Percentiles rank a stretch among this genome's conserved stretches.
Evolutionary conservation across 2,888 invertebrate genomes (phyloP).

Genomic region (Leptarthrus brevirostris): DNA sequence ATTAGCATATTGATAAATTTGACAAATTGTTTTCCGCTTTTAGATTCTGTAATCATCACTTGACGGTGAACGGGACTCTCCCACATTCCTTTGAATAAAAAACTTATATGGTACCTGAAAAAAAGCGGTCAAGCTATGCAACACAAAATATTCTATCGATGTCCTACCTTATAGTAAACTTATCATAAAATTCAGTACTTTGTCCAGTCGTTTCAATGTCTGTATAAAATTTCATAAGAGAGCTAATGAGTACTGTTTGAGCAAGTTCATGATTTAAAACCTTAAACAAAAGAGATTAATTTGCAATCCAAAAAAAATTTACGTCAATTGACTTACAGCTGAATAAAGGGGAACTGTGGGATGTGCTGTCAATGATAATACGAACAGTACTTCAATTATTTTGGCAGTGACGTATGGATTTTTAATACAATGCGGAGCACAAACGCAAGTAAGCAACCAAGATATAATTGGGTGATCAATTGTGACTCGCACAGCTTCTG

Average conservation of each 20-base stretch:
- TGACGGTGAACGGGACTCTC: constrained; percentile 86
- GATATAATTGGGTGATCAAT: constrained; percentile 87
- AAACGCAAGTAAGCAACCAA: constrained; percentile 90
- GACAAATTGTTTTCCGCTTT: constrained; percentile 91
- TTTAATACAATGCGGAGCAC: constrained; percentile 89
- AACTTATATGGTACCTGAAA: constrained; percentile 88
- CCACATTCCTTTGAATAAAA: constrained; percentile 97
- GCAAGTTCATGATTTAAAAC: constrained; percentile 91
- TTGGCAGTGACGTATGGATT: constrained; percentile 98
- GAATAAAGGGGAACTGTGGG: constrained; percentile 64
- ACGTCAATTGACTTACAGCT: constrained; percentile 63
- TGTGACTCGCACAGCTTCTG: constrained; percentile 78
- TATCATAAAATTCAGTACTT: constrained; percentile 98
- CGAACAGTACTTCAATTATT: constrained; percentile 90
- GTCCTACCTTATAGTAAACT: constrained; percentile 88
- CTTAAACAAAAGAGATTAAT: constrained; percentile 59
- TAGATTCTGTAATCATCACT: constrained; percentile 91
- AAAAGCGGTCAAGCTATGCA: neutral
- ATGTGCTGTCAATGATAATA: constrained; percentile 78
- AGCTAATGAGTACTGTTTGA: constrained; percentile 83
- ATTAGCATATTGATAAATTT: constrained; percentile 97
- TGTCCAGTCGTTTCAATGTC: constrained; percentile 98
- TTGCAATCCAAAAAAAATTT: too few relatives aligned
- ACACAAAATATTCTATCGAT: too few relatives aligned
- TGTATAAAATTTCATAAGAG: constrained; percentile 98